Evolutionary conservation across 2,113 vertebrate species (phyloP).

Genomic region (Triplophysa siluroides): DNA sequence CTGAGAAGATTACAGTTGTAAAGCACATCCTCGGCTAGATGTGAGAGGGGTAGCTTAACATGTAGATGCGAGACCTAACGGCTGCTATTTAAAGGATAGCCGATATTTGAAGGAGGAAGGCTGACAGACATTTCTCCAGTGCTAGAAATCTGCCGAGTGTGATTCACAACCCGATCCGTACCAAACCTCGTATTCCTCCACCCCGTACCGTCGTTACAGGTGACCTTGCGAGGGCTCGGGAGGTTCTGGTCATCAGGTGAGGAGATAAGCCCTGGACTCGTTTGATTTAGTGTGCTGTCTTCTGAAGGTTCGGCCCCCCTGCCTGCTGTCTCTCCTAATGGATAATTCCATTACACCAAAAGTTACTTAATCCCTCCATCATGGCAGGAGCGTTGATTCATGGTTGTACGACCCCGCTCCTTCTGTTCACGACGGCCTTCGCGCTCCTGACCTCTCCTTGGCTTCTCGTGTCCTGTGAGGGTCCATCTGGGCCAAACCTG

Average conservation of each 20-base stretch:
- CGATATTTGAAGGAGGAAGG: background rate
- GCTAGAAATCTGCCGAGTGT: background rate
- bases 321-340: constrained; percentile 31
- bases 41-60: background rate
- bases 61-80: background rate
- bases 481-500: background rate
- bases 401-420: constrained; percentile 24
- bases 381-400: constrained; percentile 45
- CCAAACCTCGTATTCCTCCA: background rate
- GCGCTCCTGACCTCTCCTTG: constrained; percentile 34
- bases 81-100: constrained; percentile 5
- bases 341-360: constrained; percentile 33
- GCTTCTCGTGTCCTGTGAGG: constrained; percentile 22
- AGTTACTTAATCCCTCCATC: constrained; percentile 51
- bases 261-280: constrained; percentile 36
- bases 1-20: constrained; percentile 29
- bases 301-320: constrained; percentile 30
- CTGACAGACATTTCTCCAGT: constrained; percentile 18
- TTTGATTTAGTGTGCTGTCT: constrained; percentile 55
- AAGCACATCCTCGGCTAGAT: background rate
- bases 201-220: constrained; percentile 14
- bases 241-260: constrained; percentile 34
- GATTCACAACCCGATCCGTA: constrained; percentile 7
- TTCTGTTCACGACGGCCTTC: constrained; percentile 23
- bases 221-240: constrained; percentile 40